These are phyloP conservation scores for Drosophila paulistorum DNA, from an alignment of 1,140 invertebrate genomes.

Conservation along the genomic window DNA sequence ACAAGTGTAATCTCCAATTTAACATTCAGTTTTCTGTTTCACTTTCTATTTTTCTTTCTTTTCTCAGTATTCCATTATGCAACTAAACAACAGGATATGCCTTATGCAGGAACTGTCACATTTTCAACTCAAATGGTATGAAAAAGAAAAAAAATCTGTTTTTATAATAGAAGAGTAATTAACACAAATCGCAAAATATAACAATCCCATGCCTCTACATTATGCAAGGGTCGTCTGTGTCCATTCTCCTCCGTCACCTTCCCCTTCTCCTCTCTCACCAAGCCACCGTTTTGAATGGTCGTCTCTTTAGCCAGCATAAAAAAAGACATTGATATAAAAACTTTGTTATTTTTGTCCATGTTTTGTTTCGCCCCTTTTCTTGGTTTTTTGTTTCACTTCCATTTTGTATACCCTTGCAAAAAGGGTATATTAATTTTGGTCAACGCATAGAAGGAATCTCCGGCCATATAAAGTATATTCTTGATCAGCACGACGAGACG, in stretches of 20 bases:
- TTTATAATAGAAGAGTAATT: conserved; percentile 75
- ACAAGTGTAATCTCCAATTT: no score
- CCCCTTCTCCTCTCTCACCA: not conserved
- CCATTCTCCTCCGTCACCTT: conserved; percentile 32
- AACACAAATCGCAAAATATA: conserved; percentile 80
- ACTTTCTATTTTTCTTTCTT: not conserved
- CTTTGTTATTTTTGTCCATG: conserved; percentile 50
- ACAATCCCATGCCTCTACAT: conserved; percentile 47
- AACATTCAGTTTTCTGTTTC: not conserved
- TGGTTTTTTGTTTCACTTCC: conserved; percentile 3
- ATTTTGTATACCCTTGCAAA: no score
- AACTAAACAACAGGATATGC: conserved; percentile 7
- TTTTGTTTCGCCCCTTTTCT: conserved; percentile 39
- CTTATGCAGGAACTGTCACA: conserved; percentile 12
- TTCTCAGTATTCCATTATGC: not conserved
- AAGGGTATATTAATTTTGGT: no score
- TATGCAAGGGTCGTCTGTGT: conserved; percentile 1
- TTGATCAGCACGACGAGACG: no score
- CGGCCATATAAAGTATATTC: no score
- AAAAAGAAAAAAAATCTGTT: not conserved
- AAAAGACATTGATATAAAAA: conserved; percentile 29
- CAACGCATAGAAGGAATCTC: no score
- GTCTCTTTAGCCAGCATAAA: conserved; percentile 42
- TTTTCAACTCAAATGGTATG: no score
- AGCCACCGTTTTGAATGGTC: not conserved